A percentile compares a stretch with the other conserved stretches of the same genome.
phyloP scores from a whole-genome alignment of 2,797 vertebrate species.

The Balearica regulorum region DNA sequence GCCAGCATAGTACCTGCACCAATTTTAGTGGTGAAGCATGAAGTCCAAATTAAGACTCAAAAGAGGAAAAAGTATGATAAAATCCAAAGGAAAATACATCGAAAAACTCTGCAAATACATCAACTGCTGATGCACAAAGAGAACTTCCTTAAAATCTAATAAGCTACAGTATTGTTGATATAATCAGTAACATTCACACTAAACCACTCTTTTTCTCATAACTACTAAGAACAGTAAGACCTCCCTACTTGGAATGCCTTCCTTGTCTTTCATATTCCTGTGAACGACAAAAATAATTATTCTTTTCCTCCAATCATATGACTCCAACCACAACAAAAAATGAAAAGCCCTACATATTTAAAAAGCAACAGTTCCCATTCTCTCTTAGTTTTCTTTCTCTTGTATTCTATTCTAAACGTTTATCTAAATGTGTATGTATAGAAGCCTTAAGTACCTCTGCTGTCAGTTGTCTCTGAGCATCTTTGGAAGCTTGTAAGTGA shows the following conservation, averaged over 20 bases:
- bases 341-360: background rate
- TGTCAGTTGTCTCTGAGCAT: slow-evolving; percentile 93
- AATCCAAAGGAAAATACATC: background rate
- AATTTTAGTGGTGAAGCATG: background rate
- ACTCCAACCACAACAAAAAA: background rate
- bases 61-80: background rate
- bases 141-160: background rate
- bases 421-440: background rate
- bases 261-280: background rate
- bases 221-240: background rate
- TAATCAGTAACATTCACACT: background rate
- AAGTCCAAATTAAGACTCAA: background rate
- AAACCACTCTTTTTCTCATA: background rate
- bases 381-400: background rate
- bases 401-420: background rate
- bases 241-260: background rate
- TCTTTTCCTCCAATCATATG: background rate
- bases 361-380: background rate
- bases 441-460: slow-evolving; percentile 82
- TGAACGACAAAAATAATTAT: background rate
- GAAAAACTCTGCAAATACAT: background rate
- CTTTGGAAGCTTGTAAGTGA: slow-evolving; percentile 96
- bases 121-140: background rate
- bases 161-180: background rate
- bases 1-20: accelerated